Conservation (phyloP, 2,113 vertebrate species). For the Burhinus oedicnemus region DNA sequence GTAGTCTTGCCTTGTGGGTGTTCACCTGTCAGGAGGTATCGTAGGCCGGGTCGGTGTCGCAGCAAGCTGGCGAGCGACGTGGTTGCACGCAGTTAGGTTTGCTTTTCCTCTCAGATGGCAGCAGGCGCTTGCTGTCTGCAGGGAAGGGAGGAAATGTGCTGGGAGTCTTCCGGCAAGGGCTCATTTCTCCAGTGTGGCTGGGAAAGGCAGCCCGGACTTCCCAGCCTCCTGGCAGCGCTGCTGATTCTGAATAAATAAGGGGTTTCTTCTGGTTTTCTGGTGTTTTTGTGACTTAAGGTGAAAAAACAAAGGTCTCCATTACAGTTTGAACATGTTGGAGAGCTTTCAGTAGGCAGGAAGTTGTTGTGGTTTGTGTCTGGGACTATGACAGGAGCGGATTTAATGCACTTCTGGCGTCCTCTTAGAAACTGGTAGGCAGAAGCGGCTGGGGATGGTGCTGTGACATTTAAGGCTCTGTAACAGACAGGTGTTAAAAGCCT, state of each 20-base stretch:
- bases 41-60: neutral
- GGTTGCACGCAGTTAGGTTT: neutral
- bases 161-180: neutral
- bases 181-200: neutral
- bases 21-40: neutral
- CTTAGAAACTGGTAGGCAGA: neutral
- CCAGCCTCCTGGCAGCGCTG: neutral
- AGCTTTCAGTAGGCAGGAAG: neutral
- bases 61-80: neutral
- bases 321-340: neutral
- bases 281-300: neutral
- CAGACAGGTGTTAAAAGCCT: neutral
- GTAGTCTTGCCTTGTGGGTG: slow-evolving; percentile 10
- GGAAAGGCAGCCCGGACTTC: neutral
- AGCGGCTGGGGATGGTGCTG: neutral
- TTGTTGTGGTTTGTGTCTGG: neutral
- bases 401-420: neutral
- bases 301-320: neutral
- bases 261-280: neutral
- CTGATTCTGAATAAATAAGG: neutral
- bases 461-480: neutral
- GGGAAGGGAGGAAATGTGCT: neutral
- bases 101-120: neutral
- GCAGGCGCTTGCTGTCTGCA: neutral
- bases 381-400: neutral